phyloP scores from a whole-genome alignment of 2,797 vertebrate genomes.

The Pogoniulus pusillus region DNA sequence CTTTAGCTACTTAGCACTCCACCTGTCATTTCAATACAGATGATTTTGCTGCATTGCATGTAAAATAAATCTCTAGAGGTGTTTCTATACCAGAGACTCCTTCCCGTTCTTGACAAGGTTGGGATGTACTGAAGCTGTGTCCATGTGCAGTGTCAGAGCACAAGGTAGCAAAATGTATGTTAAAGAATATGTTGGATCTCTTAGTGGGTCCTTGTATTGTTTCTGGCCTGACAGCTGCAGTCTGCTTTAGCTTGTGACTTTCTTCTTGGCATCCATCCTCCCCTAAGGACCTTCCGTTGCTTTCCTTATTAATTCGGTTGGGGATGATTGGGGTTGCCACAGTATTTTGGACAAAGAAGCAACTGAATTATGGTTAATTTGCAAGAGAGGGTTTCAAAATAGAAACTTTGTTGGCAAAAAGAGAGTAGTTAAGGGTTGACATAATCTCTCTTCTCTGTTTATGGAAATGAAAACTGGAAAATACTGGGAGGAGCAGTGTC shows the following conservation, averaged over 20 bases:
- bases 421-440: slow-evolving; percentile 6
- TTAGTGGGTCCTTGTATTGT: not conserved
- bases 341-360: slow-evolving; percentile 41
- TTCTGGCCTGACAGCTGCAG: slow-evolving; percentile 38
- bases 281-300: not conserved
- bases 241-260: slow-evolving; percentile 51
- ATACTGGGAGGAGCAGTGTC: not conserved
- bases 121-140: not conserved
- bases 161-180: not conserved
- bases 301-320: slow-evolving; percentile 42
- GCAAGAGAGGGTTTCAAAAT: slow-evolving; percentile 53
- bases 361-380: slow-evolving; percentile 48
- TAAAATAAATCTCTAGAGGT: not conserved
- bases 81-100: not conserved
- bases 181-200: not conserved
- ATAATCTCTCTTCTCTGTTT: slow-evolving; percentile 8
- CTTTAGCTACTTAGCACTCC: not conserved
- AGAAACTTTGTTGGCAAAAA: slow-evolving; percentile 33
- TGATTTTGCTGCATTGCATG: not conserved
- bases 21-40: not conserved
- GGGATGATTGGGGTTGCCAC: slow-evolving; percentile 6
- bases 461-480: slow-evolving; percentile 4
- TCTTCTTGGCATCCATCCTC: not conserved
- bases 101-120: not conserved
- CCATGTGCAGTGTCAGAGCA: not conserved